Conservation (phyloP, 1,140 invertebrate genomes). For the Drosophila sechellia region DNA sequence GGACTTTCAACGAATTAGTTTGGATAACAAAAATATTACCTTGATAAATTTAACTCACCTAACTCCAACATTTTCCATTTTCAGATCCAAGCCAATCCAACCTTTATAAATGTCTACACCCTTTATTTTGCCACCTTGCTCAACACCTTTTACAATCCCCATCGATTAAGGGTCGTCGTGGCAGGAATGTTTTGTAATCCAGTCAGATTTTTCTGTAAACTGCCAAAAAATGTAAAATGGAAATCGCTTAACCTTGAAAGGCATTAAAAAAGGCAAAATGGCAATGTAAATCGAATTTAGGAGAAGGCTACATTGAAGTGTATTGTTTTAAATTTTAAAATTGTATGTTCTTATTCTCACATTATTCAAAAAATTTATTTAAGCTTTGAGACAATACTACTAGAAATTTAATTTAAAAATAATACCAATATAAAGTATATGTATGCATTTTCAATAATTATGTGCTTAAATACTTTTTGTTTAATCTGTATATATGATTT, state of each 20-base stretch:
- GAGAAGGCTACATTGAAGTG: neutral
- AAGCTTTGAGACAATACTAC: no score
- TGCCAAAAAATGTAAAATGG: constrained; percentile 27
- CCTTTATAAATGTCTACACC: neutral
- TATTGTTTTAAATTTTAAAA: no score
- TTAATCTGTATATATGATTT: no score
- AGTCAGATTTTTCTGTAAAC: constrained; percentile 44
- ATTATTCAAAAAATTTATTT: neutral
- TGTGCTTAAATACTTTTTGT: no score
- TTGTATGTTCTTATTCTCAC: no score
- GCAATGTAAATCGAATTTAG: constrained; percentile 2
- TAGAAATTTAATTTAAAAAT: no score
- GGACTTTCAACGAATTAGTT: neutral
- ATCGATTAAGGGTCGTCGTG: constrained; percentile 44
- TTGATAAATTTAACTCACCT: constrained; percentile 5
- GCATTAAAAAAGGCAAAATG: neutral
- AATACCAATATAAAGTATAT: no score
- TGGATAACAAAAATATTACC: constrained; percentile 1
- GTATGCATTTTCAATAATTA: no score
- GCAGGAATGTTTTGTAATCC: constrained; percentile 36
- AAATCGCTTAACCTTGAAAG: constrained; percentile 66
- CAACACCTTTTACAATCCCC: constrained; percentile 20
- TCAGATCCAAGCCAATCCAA: neutral
- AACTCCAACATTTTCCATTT: neutral
- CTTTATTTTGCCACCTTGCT: constrained; percentile 15